Evolutionary conservation across 92 coral and sea anemone species (phyloP).

Genomic region (Phenganax stokvisi): DNA sequence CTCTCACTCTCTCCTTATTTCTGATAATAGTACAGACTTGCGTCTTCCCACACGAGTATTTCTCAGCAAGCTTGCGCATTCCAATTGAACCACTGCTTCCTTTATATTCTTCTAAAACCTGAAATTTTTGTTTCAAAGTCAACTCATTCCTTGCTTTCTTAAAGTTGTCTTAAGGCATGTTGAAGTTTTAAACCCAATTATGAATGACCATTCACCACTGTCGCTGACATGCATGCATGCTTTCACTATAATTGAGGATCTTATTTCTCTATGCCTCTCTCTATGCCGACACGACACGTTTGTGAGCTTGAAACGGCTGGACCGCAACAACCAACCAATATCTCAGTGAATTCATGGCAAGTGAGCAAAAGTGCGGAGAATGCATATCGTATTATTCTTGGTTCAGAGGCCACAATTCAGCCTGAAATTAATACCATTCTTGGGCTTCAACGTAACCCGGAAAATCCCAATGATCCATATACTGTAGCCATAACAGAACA

Average conservation of each 20-base stretch:
- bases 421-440: slow-evolving; percentile 38
- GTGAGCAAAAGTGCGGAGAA: too few relatives aligned
- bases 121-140: slow-evolving; percentile 14
- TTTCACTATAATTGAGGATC: too few relatives aligned
- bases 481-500: slow-evolving; percentile 46
- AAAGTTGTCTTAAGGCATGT: too few relatives aligned
- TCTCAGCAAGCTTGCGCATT: slow-evolving; percentile 22
- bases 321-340: too few relatives aligned
- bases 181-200: too few relatives aligned
- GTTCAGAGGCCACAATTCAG: neutral
- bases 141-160: neutral
- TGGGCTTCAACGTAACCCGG: slow-evolving; percentile 51
- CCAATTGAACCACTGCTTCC: slow-evolving; percentile 1
- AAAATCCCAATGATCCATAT: slow-evolving; percentile 52
- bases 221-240: too few relatives aligned
- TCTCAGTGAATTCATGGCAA: too few relatives aligned
- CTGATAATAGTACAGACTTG: slow-evolving; percentile 1
- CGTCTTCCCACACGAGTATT: slow-evolving; percentile 23
- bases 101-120: slow-evolving; percentile 15
- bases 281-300: too few relatives aligned
- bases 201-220: too few relatives aligned
- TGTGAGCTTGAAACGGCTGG: too few relatives aligned
- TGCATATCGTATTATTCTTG: too few relatives aligned
- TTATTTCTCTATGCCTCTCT: too few relatives aligned
- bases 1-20: neutral